These are phyloP conservation scores for Phania funesta DNA, from an alignment of 2,888 invertebrate genomes.

Conservation along the genomic window DNA sequence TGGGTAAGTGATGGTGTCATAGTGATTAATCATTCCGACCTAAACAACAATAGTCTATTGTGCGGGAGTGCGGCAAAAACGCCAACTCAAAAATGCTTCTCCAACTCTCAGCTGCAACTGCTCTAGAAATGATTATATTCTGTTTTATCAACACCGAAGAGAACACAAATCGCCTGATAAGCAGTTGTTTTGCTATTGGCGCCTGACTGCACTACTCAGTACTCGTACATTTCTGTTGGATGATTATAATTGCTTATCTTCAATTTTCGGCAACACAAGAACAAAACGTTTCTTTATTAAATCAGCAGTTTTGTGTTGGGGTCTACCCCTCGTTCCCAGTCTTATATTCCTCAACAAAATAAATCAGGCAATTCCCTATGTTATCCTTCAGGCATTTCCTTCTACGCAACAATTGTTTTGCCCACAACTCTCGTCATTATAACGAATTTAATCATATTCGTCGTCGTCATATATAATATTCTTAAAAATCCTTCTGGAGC, in stretches of 20 bases:
- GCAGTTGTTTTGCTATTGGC: constrained; percentile 83
- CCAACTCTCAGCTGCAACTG: constrained; percentile 84
- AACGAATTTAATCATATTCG: constrained; percentile 82
- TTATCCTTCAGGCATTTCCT: constrained; percentile 81
- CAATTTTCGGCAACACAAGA: constrained; percentile 83
- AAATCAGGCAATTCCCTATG: constrained; percentile 79
- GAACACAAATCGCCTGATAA: constrained; percentile 74
- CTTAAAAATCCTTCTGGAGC: constrained; percentile 81
- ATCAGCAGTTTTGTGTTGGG: constrained; percentile 85
- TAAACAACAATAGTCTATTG: constrained; percentile 78
- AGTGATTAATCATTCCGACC: constrained; percentile 74
- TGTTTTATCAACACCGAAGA: constrained; percentile 77
- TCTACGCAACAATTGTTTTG: constrained; percentile 81
- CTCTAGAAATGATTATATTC: constrained; percentile 82
- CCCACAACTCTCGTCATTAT: constrained; percentile 82
- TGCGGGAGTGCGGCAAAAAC: constrained; percentile 83
- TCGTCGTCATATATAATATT: constrained; percentile 82
- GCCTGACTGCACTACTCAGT: constrained; percentile 85
- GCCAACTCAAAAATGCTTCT: constrained; percentile 85
- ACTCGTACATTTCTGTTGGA: constrained; percentile 86
- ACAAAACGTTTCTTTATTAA: constrained; percentile 84
- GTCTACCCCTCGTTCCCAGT: constrained; percentile 82
- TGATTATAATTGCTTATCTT: constrained; percentile 85
- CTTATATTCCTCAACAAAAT: constrained; percentile 79
- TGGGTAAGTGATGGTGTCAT: constrained; percentile 84